phyloP scores from a whole-genome alignment of 2,888 invertebrate species.

The Ryuthela nishihirai region DNA sequence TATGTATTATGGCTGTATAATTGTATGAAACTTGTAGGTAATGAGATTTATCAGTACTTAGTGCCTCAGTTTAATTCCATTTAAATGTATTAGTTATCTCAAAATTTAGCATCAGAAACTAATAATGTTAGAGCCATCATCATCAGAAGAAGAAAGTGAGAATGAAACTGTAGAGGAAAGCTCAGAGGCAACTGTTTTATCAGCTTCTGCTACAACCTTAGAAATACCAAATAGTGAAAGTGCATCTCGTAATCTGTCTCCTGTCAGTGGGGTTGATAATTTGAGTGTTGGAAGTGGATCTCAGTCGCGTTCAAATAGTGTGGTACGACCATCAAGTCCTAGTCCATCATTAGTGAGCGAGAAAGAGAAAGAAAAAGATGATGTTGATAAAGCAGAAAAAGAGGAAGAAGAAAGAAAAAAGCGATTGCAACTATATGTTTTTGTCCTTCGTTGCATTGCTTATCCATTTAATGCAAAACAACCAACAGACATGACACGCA shows the following conservation, averaged over 20 bases:
- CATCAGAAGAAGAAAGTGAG: constrained; percentile 55
- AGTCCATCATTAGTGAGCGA: constrained; percentile 50
- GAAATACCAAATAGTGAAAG: constrained; percentile 40
- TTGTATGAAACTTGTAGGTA: too few relatives aligned
- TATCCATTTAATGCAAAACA: constrained; percentile 99
- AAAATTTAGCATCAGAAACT: too few relatives aligned
- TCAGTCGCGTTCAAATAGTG: constrained; percentile 48
- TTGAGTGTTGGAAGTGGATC: constrained; percentile 41
- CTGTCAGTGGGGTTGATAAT: constrained; percentile 40
- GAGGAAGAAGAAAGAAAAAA: constrained; percentile 94
- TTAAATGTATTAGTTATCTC: too few relatives aligned
- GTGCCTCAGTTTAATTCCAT: too few relatives aligned
- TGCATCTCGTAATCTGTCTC: constrained; percentile 40
- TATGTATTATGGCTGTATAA: too few relatives aligned
- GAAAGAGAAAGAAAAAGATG: constrained; percentile 42
- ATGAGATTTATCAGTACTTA: too few relatives aligned
- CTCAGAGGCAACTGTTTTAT: constrained; percentile 38
- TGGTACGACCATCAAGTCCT: constrained; percentile 50
- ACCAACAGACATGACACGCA: constrained; percentile 93
- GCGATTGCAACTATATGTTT: constrained; percentile 94
- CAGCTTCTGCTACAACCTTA: constrained; percentile 37
- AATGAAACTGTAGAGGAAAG: constrained; percentile 51
- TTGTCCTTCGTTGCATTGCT: constrained; percentile 94
- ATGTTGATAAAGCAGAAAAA: constrained; percentile 81
- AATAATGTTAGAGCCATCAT: constrained; percentile 55